A percentile compares a stretch with the other conserved stretches of the same genome.
Conservation (phyloP, 2,888 invertebrate genomes). For the Lutraria lutraria region DNA sequence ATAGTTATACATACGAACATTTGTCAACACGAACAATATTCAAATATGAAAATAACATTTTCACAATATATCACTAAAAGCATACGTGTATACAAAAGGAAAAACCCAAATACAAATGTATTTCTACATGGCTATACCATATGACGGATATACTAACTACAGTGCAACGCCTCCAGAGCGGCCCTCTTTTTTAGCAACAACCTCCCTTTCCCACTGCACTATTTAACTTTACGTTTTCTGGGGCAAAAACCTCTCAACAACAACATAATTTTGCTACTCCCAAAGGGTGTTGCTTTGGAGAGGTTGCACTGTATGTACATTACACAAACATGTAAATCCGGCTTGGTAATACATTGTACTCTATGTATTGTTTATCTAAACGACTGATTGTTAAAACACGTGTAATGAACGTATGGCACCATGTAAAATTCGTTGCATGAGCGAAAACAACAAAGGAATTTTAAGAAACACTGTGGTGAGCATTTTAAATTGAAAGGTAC, state of each 20-base stretch:
- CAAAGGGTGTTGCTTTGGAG: too few species aligned
- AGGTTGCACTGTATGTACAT: too few species aligned
- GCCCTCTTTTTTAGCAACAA: neutral
- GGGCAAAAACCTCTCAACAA: neutral
- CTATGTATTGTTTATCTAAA: neutral
- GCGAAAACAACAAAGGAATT: neutral
- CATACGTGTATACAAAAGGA: too few species aligned
- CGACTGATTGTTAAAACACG: neutral
- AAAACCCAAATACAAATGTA: too few species aligned
- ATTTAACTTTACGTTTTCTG: too few species aligned
- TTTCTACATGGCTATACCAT: too few species aligned
- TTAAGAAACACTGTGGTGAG: neutral
- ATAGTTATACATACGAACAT: too few species aligned
- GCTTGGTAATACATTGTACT: neutral
- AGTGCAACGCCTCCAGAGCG: neutral
- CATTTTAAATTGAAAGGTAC: neutral
- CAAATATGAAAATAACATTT: too few species aligned
- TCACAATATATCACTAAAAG: too few species aligned
- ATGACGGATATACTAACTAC: neutral
- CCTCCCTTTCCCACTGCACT: too few species aligned
- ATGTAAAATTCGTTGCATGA: neutral
- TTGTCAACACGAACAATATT: too few species aligned
- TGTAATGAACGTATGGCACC: neutral
- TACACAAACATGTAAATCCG: neutral
- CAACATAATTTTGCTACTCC: too few species aligned